A percentile compares a stretch with the other conserved stretches of the same genome.
These are phyloP conservation scores for Tubulanus polymorphus DNA, from an alignment of 2,888 invertebrate genomes.

Conservation along the genomic window DNA sequence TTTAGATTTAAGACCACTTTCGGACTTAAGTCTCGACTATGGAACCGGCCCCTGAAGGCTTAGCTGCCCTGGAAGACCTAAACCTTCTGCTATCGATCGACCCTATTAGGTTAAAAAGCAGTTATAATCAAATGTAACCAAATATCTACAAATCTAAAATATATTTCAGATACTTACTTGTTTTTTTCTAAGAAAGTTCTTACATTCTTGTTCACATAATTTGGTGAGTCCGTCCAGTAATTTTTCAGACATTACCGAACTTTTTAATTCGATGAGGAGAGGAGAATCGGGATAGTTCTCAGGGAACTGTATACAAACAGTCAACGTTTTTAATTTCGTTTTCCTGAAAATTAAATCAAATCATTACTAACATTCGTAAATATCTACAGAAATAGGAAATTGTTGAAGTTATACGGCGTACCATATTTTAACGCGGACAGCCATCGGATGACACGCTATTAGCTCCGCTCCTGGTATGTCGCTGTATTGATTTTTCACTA, in stretches of 20 bases:
- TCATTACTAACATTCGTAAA: neutral
- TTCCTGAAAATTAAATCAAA: constrained; percentile 52
- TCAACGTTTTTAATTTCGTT: constrained; percentile 63
- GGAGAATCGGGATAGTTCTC: constrained; percentile 61
- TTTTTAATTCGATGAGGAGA: constrained; percentile 66
- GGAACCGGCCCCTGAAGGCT: too few relatives aligned
- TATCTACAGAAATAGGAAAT: neutral
- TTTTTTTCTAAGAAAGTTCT: constrained; percentile 60
- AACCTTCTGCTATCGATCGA: too few relatives aligned
- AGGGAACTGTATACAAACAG: constrained; percentile 67
- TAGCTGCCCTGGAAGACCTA: too few relatives aligned
- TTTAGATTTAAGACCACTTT: too few relatives aligned
- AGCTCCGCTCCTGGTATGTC: constrained; percentile 63
- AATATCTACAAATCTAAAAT: too few relatives aligned
- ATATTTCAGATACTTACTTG: constrained; percentile 40
- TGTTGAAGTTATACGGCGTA: constrained; percentile 32
- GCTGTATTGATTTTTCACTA: constrained; percentile 64
- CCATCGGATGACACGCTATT: constrained; percentile 63
- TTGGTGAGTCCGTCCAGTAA: constrained; percentile 62
- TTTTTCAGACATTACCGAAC: constrained; percentile 65
- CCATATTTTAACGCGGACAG: constrained; percentile 67
- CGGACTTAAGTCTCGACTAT: too few relatives aligned
- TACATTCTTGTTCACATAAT: constrained; percentile 62
- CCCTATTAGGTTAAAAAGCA: constrained; percentile 5
- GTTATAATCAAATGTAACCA: too few relatives aligned